Evolutionary conservation across 2,888 invertebrate genomes (phyloP), one percentile per base, ranked within the genome.

Genomic region (Orthonevra nobilis): DNA sequence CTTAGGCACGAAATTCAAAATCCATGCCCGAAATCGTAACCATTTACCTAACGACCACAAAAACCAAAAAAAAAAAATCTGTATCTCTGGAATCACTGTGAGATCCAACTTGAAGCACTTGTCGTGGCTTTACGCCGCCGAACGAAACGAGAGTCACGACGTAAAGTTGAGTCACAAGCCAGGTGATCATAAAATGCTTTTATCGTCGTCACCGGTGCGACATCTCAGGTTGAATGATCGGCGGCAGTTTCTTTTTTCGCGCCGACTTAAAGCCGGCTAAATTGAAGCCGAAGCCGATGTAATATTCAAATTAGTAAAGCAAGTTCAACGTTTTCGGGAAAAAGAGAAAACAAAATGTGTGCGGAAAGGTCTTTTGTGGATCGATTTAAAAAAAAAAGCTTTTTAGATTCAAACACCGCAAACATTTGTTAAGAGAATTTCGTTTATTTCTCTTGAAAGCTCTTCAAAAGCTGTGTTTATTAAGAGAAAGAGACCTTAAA

Each of bases 211-310:
- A 40, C 54, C 12, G 40, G 48, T 26, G 34, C 17, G 63, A 38
- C 54, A 20, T 58, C 28, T 10, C 38, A 54, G 72, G 72, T 77
- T 77, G 72, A 77, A 72, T 48, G 77, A 72, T 77, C 46, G 36
- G 5, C 1, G 48, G 50, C 9, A 23, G 28, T 12, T 38, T 38
- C 7, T 14, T 38, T 10, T 64, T 61, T 61, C 52, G 61, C 20
- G 52, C 52, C 42, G n/a, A n/a, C n/a, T n/a, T n/a, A n/a, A n/a
- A n/a, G n/a, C n/a, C n/a, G n/a, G n/a, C n/a, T n/a, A n/a, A n/a
- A n/a, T n/a, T n/a, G n/a, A n/a, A n/a, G 42, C 52, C 42, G 30
- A 36, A 15, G 36, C 10, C 61, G 28, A 7, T 20, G 40, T 61
- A 20, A 48, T 52, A 30, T n/a, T n/a, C n/a, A n/a, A n/a, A n/a